Conservation (phyloP, 2,797 vertebrate species). For the Neomorphus geoffroyi region DNA sequence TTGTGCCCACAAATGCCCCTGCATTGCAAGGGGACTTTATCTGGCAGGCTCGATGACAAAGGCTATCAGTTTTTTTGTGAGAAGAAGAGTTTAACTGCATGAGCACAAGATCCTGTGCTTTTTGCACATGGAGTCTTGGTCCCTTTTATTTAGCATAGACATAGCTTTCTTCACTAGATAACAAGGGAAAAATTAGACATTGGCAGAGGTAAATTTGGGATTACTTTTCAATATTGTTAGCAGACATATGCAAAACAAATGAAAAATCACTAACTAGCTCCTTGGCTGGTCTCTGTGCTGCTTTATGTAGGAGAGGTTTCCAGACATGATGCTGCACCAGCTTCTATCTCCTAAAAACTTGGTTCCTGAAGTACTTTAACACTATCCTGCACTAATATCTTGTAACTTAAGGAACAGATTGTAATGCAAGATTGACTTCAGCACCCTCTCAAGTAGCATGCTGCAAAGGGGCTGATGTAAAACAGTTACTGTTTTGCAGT, state of each 20-base stretch:
- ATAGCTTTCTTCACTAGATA: background rate
- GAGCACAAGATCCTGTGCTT: background rate
- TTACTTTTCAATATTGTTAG: background rate
- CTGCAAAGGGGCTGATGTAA: background rate
- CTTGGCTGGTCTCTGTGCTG: background rate
- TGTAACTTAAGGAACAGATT: background rate
- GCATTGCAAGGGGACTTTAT: background rate
- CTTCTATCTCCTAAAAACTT: background rate
- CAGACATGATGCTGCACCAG: background rate
- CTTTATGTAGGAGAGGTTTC: background rate
- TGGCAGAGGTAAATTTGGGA: background rate
- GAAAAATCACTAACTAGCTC: background rate
- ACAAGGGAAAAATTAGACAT: background rate
- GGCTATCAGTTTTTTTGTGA: background rate
- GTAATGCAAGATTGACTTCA: background rate
- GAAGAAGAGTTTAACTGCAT: background rate
- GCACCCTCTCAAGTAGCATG: background rate
- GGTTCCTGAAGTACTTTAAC: background rate
- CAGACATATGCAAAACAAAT: background rate
- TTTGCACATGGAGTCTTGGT: background rate
- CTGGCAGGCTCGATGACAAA: background rate
- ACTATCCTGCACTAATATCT: background rate
- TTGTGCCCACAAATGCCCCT: background rate
- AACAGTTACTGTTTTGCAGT: background rate
- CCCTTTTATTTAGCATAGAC: background rate